Percentiles rank a stretch among this genome's conserved stretches.
Evolutionary conservation across 2,888 invertebrate genomes (phyloP).

Genomic region (Laothoe populi): DNA sequence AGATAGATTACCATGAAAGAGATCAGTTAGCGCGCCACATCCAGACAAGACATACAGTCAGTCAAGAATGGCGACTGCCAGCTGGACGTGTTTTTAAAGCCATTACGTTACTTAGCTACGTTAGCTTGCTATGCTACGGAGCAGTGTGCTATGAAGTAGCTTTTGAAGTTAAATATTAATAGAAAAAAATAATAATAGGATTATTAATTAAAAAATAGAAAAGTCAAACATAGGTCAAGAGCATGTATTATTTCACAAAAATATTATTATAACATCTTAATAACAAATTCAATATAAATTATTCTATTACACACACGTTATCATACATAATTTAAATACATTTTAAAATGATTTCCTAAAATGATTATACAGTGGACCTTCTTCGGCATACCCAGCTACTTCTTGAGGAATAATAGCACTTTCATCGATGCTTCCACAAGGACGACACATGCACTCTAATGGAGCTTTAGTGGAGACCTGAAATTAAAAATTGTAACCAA

Average conservation of each 20-base stretch:
- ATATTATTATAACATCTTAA: conserved; percentile 16
- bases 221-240: conserved; percentile 21
- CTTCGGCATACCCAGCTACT: conserved; percentile 93
- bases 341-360: conserved; percentile 88
- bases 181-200: too few species aligned
- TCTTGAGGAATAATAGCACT: conserved; percentile 95
- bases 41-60: too few species aligned
- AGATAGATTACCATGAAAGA: too few species aligned
- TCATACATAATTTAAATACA: conserved; percentile 1
- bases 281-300: conserved; percentile 28
- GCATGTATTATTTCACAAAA: conserved; percentile 2
- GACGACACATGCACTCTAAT: conserved; percentile 96
- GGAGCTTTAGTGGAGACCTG: conserved; percentile 97
- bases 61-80: too few species aligned
- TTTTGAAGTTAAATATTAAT: too few species aligned
- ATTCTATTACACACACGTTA: conserved; percentile 24
- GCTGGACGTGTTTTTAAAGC: too few species aligned
- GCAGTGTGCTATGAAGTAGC: too few species aligned
- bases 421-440: conserved; percentile 95
- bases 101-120: too few species aligned
- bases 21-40: too few species aligned
- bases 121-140: too few species aligned
- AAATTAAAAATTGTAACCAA: conserved; percentile 37
- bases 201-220: neutral
- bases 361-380: conserved; percentile 92